These are phyloP conservation scores for Drosophila baimaii DNA, from an alignment of 1,140 invertebrate genomes.

Conservation along the genomic window DNA sequence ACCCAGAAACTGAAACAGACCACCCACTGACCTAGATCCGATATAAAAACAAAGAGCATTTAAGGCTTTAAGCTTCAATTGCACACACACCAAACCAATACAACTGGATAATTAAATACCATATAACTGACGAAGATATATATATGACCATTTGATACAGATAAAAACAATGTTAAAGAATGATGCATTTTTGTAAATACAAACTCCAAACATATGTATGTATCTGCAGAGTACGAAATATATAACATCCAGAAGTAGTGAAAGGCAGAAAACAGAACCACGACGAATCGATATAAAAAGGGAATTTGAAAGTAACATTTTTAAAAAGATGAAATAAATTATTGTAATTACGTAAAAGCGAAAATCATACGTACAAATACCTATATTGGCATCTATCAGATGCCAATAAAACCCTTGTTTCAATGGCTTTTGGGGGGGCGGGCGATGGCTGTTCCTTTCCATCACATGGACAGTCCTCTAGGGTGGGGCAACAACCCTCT, in stretches of 20 bases:
- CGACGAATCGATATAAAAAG: conserved; percentile 36
- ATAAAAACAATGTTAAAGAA: conserved; percentile 55
- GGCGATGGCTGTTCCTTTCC: conserved; percentile 13
- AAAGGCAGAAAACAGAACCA: conserved; percentile 47
- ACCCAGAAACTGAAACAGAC: conserved; percentile 34
- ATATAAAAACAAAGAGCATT: conserved; percentile 13
- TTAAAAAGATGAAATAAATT: conserved; percentile 69
- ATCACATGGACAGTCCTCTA: conserved; percentile 4
- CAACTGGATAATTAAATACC: conserved; percentile 46
- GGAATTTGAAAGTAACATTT: conserved; percentile 45
- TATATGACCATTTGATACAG: conserved; percentile 56
- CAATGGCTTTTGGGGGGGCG: conserved; percentile 25
- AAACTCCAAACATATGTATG: conserved; percentile 27
- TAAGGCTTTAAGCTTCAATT: conserved; percentile 45
- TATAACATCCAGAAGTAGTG: conserved; percentile 64
- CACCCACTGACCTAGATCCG: conserved; percentile 52
- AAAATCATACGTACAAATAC: conserved; percentile 30
- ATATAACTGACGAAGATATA: conserved; percentile 38
- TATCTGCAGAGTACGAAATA: conserved; percentile 24
- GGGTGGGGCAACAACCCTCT: conserved; percentile 25
- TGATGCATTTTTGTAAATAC: conserved; percentile 69
- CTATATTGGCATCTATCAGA: conserved; percentile 59
- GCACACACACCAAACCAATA: conserved; percentile 16
- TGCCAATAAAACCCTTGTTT: conserved; percentile 73
- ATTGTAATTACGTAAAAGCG: conserved; percentile 72